These are phyloP conservation scores for Drosophila hamatofila DNA, from an alignment of 2,888 invertebrate genomes.

Conservation along the genomic window DNA sequence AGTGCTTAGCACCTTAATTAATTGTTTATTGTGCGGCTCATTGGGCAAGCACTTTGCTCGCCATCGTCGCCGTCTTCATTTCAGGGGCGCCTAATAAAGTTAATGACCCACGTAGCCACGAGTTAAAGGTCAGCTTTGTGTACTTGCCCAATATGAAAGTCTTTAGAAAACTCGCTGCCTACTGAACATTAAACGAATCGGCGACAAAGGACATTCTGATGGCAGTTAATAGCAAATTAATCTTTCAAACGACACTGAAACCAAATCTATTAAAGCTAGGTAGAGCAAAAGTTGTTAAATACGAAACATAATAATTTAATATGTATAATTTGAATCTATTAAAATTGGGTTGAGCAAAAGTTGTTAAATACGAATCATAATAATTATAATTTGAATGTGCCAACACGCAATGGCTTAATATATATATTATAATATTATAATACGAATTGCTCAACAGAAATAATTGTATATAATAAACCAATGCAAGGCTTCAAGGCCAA, in stretches of 20 bases:
- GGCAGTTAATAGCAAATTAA: not conserved
- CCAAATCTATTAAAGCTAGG: not conserved
- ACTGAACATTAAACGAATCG: not conserved
- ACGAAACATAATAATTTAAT: not conserved
- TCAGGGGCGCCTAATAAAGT: slow-evolving; percentile 14
- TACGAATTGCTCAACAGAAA: not conserved
- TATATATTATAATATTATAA: not conserved
- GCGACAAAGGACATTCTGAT: not conserved
- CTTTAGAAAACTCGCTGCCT: slow-evolving; percentile 9
- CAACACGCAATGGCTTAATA: no score
- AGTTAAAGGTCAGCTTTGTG: slow-evolving; percentile 36
- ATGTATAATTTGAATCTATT: no score
- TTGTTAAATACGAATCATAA: not conserved
- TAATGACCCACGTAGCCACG: slow-evolving; percentile 43
- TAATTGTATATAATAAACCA: not conserved
- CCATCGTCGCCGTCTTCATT: not conserved
- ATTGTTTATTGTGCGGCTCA: slow-evolving; percentile 66
- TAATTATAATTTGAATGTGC: no score
- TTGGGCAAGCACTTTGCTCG: slow-evolving; percentile 40
- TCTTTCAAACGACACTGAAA: not conserved
- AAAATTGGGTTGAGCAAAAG: not conserved
- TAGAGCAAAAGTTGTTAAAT: not conserved
- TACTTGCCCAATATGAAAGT: not conserved
- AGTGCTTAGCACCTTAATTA: slow-evolving; percentile 62
- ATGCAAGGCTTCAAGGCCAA: not conserved